Conservation (phyloP, 2,888 invertebrate genomes). For the Enchytraeus crypticus region DNA sequence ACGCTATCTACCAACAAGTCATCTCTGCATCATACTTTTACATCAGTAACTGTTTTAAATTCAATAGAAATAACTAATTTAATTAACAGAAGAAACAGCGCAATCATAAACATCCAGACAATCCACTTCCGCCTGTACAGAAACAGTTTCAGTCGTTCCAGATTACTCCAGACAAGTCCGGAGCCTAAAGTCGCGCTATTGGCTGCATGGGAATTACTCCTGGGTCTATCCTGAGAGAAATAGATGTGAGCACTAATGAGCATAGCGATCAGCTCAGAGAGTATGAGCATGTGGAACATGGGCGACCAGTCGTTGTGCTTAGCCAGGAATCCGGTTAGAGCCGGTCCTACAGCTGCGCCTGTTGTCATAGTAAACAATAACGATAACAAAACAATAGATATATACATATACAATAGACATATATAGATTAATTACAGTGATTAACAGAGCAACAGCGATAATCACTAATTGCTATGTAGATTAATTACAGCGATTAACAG, state of each 20-base stretch:
- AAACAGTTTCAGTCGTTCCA: too few relatives aligned
- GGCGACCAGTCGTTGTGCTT: slow-evolving; percentile 65
- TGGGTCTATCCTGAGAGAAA: background rate
- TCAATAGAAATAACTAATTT: too few relatives aligned
- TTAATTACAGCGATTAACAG: background rate
- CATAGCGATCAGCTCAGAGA: slow-evolving; percentile 69
- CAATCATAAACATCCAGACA: too few relatives aligned
- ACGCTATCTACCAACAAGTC: too few relatives aligned
- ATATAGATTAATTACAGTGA: background rate
- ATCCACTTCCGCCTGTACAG: too few relatives aligned
- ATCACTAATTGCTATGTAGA: background rate
- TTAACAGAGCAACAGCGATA: background rate
- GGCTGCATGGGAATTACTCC: too few relatives aligned
- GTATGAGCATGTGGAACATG: slow-evolving; percentile 84
- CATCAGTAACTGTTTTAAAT: too few relatives aligned
- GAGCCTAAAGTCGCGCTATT: too few relatives aligned
- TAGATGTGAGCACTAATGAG: slow-evolving; percentile 35
- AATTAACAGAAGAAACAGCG: too few relatives aligned
- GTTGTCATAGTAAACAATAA: slow-evolving; percentile 9
- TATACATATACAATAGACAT: background rate
- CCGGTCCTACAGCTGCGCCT: slow-evolving; percentile 87
- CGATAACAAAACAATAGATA: background rate
- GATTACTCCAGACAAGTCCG: too few relatives aligned
- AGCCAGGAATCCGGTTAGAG: slow-evolving; percentile 63
- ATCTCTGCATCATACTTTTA: too few relatives aligned